These are phyloP conservation scores for Lucilia cuprina DNA, from an alignment of 1,140 invertebrate species.

Conservation along the genomic window DNA sequence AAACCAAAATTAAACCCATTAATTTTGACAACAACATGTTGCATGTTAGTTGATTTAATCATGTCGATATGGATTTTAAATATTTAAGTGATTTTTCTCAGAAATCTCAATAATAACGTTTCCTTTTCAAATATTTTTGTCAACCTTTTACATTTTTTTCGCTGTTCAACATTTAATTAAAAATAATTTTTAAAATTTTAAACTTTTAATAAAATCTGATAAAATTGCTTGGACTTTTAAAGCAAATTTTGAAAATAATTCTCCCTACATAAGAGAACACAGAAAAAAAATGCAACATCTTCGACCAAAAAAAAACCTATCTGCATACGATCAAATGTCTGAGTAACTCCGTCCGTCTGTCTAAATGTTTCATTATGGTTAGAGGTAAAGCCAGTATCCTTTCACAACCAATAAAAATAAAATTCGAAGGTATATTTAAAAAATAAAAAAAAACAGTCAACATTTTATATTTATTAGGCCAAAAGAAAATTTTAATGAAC, in stretches of 20 bases:
- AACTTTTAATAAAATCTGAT: slow-evolving; percentile 33
- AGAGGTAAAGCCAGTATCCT: slow-evolving; percentile 11
- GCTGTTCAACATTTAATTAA: slow-evolving; percentile 20
- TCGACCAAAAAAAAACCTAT: not conserved
- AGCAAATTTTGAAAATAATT: not conserved
- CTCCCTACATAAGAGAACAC: not conserved
- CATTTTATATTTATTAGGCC: slow-evolving; percentile 32
- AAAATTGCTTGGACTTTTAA: slow-evolving; percentile 1
- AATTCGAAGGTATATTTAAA: not conserved
- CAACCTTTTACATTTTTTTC: not conserved
- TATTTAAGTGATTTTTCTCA: not conserved
- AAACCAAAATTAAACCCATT: not conserved
- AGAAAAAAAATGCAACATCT: slow-evolving; percentile 10
- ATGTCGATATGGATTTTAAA: not conserved
- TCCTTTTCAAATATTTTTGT: not conserved
- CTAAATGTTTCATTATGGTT: slow-evolving; percentile 33
- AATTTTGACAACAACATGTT: not conserved
- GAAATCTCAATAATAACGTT: not conserved
- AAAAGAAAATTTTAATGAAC: slow-evolving; percentile 35
- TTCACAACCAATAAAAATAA: slow-evolving; percentile 38
- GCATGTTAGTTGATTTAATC: not conserved
- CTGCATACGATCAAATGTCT: slow-evolving; percentile 27
- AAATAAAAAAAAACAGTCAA: not conserved
- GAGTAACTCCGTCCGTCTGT: not conserved
- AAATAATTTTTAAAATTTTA: slow-evolving; percentile 32